Percentiles rank a stretch among this genome's conserved stretches.
phyloP scores from a whole-genome alignment of 2,113 vertebrate genomes.

The Acinonyx jubatus region DNA sequence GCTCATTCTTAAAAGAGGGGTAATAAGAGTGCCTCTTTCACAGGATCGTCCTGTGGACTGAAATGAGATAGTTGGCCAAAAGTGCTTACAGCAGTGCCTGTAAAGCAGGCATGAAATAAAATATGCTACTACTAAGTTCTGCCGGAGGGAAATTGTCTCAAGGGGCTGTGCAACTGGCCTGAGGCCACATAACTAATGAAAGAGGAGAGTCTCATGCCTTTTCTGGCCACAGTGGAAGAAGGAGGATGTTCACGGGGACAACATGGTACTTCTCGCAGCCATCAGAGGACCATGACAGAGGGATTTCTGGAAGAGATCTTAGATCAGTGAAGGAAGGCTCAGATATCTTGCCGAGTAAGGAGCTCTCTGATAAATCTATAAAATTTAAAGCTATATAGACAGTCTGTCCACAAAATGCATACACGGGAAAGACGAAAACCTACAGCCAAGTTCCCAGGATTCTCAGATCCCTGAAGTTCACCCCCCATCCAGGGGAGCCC shows the following conservation, averaged over 20 bases:
- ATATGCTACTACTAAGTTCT: not conserved
- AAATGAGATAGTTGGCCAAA: not conserved
- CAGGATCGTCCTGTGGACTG: not conserved
- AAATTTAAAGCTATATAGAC: not conserved
- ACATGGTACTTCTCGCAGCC: not conserved
- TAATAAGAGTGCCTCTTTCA: not conserved
- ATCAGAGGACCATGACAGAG: not conserved
- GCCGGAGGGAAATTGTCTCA: not conserved
- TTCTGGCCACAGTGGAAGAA: not conserved
- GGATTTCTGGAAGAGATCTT: not conserved
- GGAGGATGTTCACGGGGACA: rapidly evolving
- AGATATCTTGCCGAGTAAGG: not conserved
- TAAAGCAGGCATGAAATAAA: not conserved
- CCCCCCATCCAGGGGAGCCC: not conserved
- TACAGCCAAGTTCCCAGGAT: not conserved
- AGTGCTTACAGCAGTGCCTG: not conserved
- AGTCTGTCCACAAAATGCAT: not conserved
- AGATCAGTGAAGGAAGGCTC: not conserved
- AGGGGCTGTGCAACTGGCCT: not conserved
- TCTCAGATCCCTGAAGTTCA: not conserved
- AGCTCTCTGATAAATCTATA: not conserved
- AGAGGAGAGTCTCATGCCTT: not conserved
- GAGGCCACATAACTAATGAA: not conserved
- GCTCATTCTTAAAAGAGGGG: not conserved
- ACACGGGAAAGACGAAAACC: not conserved